phyloP scores from a whole-genome alignment of 2,797 vertebrate species.

The Sardinella longiceps region DNA sequence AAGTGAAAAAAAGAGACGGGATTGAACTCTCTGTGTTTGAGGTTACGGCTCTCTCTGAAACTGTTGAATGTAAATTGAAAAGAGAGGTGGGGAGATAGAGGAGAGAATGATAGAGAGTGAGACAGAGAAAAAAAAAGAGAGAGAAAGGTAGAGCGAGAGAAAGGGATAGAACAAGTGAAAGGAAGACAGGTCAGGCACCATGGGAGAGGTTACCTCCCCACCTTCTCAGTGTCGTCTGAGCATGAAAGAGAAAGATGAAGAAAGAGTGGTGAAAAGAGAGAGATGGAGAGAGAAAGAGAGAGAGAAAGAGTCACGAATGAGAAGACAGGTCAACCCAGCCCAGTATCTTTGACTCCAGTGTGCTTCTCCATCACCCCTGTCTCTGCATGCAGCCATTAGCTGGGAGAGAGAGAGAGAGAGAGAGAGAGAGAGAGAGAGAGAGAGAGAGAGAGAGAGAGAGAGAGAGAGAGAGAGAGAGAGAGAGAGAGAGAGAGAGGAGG shows the following conservation, averaged over 20 bases:
- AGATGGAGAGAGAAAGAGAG: not conserved
- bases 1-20: not conserved
- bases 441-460: not conserved
- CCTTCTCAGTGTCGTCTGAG: not conserved
- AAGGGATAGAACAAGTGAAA: not conserved
- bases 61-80: not conserved
- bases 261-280: not conserved
- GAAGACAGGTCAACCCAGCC: not conserved
- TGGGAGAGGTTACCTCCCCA: not conserved
- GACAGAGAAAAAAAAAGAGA: not conserved
- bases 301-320: not conserved
- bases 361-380: not conserved
- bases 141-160: not conserved
- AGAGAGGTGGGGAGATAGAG: not conserved
- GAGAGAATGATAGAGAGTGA: not conserved
- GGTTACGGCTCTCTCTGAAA: not conserved
- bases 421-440: not conserved
- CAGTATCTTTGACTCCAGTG: not conserved
- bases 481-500: slow-evolving; percentile 19
- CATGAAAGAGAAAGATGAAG: not conserved
- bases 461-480: not conserved
- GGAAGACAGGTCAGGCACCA: not conserved
- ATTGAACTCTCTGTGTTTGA: not conserved
- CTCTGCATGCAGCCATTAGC: not conserved
- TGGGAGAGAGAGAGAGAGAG: not conserved